Base-by-base conservation (phyloP, 2,888 invertebrate genomes). In the Odontothrips loti region DNA sequence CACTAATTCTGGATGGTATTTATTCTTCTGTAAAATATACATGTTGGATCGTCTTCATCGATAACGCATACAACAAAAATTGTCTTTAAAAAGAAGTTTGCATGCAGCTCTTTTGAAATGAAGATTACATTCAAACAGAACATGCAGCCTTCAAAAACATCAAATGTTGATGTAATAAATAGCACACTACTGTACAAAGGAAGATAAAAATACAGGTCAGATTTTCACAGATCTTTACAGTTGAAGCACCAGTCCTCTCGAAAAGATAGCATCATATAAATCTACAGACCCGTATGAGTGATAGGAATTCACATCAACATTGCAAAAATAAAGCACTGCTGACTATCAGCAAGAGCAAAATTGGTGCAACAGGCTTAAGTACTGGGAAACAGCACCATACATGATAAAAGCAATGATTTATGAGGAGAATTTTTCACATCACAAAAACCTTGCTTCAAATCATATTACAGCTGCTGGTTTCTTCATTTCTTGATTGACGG, bases 21-120 rank as follows among this genome's bases (percentile, higher is more conserved):
- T 75, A 75, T 75, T 27, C 12, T 27, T 75, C 27, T 75, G 23
- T 27, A 75, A 75, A 75, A 75, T 75, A 75, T 75, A 75, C 68
- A 75, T 75, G 68, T 75, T 23, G 68, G 23, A 27, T 75, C 23
- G 23, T 68, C 51, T 58, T 58, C 20, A 20, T 20, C 17, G 17
- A 58, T 58, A 58, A 58, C 20, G 20, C 58, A 58, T 58, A 6
- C 20, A 20, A 20, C 0, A 20, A 58, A 58, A 58, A 43, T 43
- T 4, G 34, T 43, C 20, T 58, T 58, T 17, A 58, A 58, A 58
- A 58, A 58, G 20, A 58, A 58, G 6, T 58, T 58, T 58, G 20
- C 58, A 15, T 15, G 1, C 20, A 20, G 20, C 58, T 20, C 58
- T 58, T 20, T 20, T 58, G 58, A 20, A 58, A 15, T 58, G 20